Conservation (phyloP, 2,888 invertebrate species). For the Onchidella celtica region DNA sequence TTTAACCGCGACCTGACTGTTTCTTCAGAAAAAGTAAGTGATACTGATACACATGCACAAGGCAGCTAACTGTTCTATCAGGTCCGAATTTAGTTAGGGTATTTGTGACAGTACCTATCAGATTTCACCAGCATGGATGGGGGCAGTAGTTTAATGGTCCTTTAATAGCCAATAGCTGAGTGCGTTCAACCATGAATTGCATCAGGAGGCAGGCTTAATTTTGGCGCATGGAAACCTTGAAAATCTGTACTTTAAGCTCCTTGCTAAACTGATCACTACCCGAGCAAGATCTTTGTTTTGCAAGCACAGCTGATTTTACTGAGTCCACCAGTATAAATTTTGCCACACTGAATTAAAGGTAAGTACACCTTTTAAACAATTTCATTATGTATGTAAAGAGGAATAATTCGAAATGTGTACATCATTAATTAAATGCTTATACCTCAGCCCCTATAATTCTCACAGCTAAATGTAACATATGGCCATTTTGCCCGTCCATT, state of each 20-base stretch:
- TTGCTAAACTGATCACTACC: background rate
- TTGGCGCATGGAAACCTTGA: background rate
- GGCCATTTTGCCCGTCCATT: background rate
- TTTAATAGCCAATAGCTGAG: background rate
- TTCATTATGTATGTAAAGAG: background rate
- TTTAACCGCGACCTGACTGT: too few species aligned
- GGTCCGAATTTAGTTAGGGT: background rate
- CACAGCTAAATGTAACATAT: background rate
- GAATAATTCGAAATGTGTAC: background rate
- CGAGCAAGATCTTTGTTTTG: background rate
- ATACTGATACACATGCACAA: too few species aligned
- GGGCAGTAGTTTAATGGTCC: too few species aligned
- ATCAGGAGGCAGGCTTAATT: background rate
- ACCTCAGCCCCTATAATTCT: background rate
- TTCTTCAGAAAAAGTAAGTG: too few species aligned
- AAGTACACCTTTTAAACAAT: background rate
- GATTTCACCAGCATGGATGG: background rate
- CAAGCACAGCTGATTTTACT: background rate
- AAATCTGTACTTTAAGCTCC: background rate
- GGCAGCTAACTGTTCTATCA: background rate
- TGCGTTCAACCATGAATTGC: background rate
- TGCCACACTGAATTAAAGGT: background rate
- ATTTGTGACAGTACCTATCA: background rate
- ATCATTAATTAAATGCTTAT: background rate
- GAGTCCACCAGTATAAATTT: background rate